Evolutionary conservation across 2,113 vertebrate genomes (phyloP), one percentile per base, ranked within the genome.

Genomic region (Carassius auratus): DNA sequence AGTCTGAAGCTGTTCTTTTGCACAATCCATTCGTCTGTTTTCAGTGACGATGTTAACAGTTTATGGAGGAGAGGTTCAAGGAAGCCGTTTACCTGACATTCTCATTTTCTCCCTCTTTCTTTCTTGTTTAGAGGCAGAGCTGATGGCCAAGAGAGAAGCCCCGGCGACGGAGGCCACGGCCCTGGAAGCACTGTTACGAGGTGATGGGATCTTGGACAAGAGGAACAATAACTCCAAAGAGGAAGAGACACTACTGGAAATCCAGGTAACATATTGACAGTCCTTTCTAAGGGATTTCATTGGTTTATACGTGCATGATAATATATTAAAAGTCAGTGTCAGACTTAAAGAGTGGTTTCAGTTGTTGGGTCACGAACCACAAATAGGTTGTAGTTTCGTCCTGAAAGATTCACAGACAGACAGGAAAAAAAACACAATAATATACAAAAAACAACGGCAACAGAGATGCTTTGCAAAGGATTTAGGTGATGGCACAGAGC

Each of bases 171-270:
- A 99, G 91, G 96, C 97, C 88, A 98, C 97, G 71, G 97, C 98
- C 9, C 90, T 99, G 92, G 98, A 99, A 92, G 96, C 97, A 76
- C 94, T 99, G n/a, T 90, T 95, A 38, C 92, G 93, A 86, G 90
- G 87, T 3, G 94, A 95, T 81, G 91, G 23, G 75, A 81, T 91
- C 90, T 93, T 98, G 87, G 98, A 99, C 92, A 99, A 98, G 91
- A 99, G 97, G 90, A 91, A 90, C 88, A 92, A 86, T 21, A 91
- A 97, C 87, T 89, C 92, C 90, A 97, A 96, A 90, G 98, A 99
- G 33, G 98, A 99, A 66, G 98, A 99, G 81, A 97, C 95, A 83
- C 90, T 97, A 88, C 95, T 98, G 92, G 98, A 99, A 91, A 98
- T 99, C 87, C 98, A 99, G 96, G 98, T 99, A 92, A 45, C 42